Evolutionary conservation across 1,140 invertebrate genomes (phyloP).

Genomic region (Drosophila tristis): DNA sequence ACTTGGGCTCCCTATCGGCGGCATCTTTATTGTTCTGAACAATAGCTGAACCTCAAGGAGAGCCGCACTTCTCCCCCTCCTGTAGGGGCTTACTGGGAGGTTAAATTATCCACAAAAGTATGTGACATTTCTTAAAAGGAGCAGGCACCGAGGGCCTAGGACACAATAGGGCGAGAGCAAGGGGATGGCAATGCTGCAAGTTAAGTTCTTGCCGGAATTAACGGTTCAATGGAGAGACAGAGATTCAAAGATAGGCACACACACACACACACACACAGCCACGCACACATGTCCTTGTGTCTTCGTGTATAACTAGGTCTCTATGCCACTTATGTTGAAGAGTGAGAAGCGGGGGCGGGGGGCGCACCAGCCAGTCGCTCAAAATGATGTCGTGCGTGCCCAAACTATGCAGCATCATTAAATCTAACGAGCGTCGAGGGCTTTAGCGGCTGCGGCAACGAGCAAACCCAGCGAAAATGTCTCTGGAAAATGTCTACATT

Average conservation of each 20-base stretch:
- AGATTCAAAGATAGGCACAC: slow-evolving; percentile 27
- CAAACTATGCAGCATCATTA: slow-evolving; percentile 80
- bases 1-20: slow-evolving; percentile 47
- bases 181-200: slow-evolving; percentile 28
- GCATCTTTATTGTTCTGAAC: slow-evolving; percentile 71
- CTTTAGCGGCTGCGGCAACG: slow-evolving; percentile 1
- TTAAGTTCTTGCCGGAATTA: slow-evolving; percentile 76
- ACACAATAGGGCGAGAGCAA: background rate
- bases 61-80: background rate
- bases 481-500: slow-evolving; percentile 34
- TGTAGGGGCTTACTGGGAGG: background rate
- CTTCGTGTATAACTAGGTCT: slow-evolving; percentile 54
- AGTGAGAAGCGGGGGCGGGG: background rate
- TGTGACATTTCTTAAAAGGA: slow-evolving; percentile 33
- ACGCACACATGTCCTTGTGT: slow-evolving; percentile 11
- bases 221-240: slow-evolving; percentile 71
- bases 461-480: slow-evolving; percentile 17
- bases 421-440: slow-evolving; percentile 72
- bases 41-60: slow-evolving; percentile 42
- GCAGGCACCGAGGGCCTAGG: slow-evolving; percentile 13
- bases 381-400: slow-evolving; percentile 80
- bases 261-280: slow-evolving; percentile 1
- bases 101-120: slow-evolving; percentile 44
- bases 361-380: slow-evolving; percentile 28
- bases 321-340: slow-evolving; percentile 54